phyloP scores from a whole-genome alignment of 2,797 vertebrate species.

The Eutrigla gurnardus region DNA sequence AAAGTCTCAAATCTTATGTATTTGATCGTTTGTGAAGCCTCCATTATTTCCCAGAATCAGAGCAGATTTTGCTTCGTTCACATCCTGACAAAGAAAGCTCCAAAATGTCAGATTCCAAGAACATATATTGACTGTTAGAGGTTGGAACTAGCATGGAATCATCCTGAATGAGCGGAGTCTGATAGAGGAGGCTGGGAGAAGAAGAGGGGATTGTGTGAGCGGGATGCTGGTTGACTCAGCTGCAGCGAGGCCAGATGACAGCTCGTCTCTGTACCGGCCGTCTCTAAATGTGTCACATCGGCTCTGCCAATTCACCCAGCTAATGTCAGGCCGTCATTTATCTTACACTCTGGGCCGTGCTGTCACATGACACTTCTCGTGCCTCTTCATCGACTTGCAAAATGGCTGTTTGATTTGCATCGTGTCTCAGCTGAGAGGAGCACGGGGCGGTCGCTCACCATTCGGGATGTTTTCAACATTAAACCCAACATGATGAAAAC shows the following conservation, averaged over 20 bases:
- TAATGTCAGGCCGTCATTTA: slow-evolving; percentile 5
- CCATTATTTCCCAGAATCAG: background rate
- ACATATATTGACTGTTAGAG: background rate
- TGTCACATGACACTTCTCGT: slow-evolving; percentile 8
- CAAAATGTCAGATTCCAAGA: background rate
- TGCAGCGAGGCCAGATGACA: slow-evolving; percentile 49
- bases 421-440: background rate
- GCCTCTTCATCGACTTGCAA: slow-evolving; percentile 58
- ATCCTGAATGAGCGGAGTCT: slow-evolving; percentile 51
- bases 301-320: background rate
- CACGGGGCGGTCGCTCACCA: background rate
- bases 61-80: background rate
- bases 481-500: slow-evolving; percentile 32
- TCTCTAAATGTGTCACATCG: slow-evolving; percentile 17
- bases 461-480: slow-evolving; percentile 20
- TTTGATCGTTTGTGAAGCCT: background rate
- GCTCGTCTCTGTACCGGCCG: slow-evolving; percentile 24
- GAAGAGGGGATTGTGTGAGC: slow-evolving; percentile 56
- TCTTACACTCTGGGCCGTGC: slow-evolving; percentile 9
- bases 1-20: background rate
- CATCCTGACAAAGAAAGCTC: background rate
- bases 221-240: slow-evolving; percentile 65
- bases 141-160: slow-evolving; percentile 25
- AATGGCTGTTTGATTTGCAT: slow-evolving; percentile 58
- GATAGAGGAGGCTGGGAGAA: slow-evolving; percentile 32